Base-by-base conservation (phyloP, 2,797 vertebrate species). In the Pteronotus mesoamericanus region DNA sequence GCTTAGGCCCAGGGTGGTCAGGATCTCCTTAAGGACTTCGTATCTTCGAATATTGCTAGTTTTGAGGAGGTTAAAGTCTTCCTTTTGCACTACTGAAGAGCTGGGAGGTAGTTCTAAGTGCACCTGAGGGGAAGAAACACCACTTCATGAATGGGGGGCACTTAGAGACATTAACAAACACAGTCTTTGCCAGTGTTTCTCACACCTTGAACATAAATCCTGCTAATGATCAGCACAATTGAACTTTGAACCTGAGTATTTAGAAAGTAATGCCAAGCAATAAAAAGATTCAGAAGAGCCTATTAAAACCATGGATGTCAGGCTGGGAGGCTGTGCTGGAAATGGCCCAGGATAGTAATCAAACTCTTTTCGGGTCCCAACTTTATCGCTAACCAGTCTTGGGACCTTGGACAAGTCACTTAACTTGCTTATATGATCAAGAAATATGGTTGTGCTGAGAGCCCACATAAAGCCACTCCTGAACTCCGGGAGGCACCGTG, bases 11-110 rank as follows among this genome's bases (percentile, higher is more conserved):
- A 99, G 98, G 10, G 98, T 98, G 0, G 82, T 97, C 90, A 99
- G 98, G 94, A 99, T 99, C 97, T 99, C 99, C 26, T 94, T 98
- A 68, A 99, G 90, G 84, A 99, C 98, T 84, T 99, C 99, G 0
- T 98, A 99, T 66, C 99, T 99, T 66, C 96, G 98, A 0, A 92
- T 29, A 26, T 99, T 99, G 98, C 98, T 99, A 87, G 98, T 97
- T 96, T 99, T 99, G 19, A 99, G 98, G 64, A 98, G 97, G 72
- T 99, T 97, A 37, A 99, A 99, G 22, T 98, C 98, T 53, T 98
- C 98, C 0, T 96, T 96, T 32, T 97, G 97, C 44, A 98, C 91
- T 4, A 95, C 93, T 32, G 98, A 66, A 4, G 97, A 98, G 53
- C 98, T 98, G 9, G 99, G 98, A 82, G 98, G 94, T 1, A 98